Evolutionary conservation across 2,113 vertebrate genomes (phyloP), one percentile per base, ranked within the genome.

Genomic region (Myanophis thanlyinensis): DNA sequence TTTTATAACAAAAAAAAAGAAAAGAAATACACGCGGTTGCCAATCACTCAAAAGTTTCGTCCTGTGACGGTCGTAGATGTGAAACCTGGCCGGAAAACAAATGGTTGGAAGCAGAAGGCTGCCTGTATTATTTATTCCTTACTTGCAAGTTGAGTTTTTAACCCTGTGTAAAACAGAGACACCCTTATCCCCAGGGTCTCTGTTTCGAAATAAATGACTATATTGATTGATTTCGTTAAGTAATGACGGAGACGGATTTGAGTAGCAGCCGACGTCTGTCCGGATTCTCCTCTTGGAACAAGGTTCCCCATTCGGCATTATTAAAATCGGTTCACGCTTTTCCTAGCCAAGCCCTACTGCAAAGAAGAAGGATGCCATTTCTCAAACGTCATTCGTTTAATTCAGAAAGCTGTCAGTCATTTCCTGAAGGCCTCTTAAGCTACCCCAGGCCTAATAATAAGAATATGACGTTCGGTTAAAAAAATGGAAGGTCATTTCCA

Each of bases 321-420:
- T 91, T 89, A 54, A 40, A 44, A 53, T 51, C 52, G 15, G 9
- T 10, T 3, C 40, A 52, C 13, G 8, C 0, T 0, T 47, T 62
- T 51, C 1, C 1, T 44, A 15, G 7, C 22, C 0, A 48, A 0
- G 0, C 15, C 3, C 27, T 11, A 0, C 10, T 8, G 56, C 48
- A 92, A 23, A 46, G 92, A 18, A 85, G 90, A 52, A 85, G 90
- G 48, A 62, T 11, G 48, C 85, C 88, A 85, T 0, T 84, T 35
- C 92, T 87, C 49, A 0, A 10, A 48, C 0, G 5, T 0, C 10
- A 48, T 91, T 46, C 51, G 2, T 92, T 89, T 27, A 91, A 92
- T 94, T 92, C 87, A 18, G 1, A 51, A 4, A 92, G 23, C 25
- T 47, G 44, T 48, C 95, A 47, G 7, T 91, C 93, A 35, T 6